Evolutionary conservation across 1,140 invertebrate genomes (phyloP), one percentile per base, ranked within the genome.

Genomic region (Drosophila fuyamai): DNA sequence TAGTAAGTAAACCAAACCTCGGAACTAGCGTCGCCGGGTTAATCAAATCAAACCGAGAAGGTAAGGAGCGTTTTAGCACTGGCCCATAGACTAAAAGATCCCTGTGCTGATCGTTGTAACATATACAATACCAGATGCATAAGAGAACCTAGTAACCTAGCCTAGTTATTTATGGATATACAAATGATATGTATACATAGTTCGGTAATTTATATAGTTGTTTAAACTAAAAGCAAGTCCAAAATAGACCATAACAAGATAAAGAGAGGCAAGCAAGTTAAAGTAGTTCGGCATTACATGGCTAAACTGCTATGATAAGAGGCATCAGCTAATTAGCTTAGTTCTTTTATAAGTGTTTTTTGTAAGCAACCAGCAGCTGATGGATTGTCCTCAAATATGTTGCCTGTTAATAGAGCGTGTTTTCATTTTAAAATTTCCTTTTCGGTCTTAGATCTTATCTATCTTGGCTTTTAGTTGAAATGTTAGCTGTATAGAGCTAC

Each of bases 41-140:
- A 47, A 61, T 55, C 50, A 65, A 57, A 61, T 41, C 14, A 36
- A 16, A 55, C 13, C 18, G 36, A 13, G 35, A 9, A 29, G 50
- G 35, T 51, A 14, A 41, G 53, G 61, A 73, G 54, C 57, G 79
- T 60, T 70, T 76, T 77, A 62, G 55, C 71, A 81, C 65, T 85
- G 79, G 75, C 70, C 79, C 59, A 82, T 82, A 82, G 82, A 86
- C 81, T 85, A 62, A 86, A 73, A 73, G 82, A 86, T 88, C 76
- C 70, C 72, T 66, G 38, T 59, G 60, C 51, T 70, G 83, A 83
- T 88, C 83, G 58, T 56, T 86, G 83, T 86, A 86, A 86, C 83
- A 86, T 86, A 86, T 83, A 86, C 83, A 86, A 88, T 86, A 86
- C 79, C 46, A 70, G 36, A 54, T 48, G 74, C 66, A 44, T 80